Base-by-base conservation (phyloP, 2,888 invertebrate species). In the Calliphora vomitoria region DNA sequence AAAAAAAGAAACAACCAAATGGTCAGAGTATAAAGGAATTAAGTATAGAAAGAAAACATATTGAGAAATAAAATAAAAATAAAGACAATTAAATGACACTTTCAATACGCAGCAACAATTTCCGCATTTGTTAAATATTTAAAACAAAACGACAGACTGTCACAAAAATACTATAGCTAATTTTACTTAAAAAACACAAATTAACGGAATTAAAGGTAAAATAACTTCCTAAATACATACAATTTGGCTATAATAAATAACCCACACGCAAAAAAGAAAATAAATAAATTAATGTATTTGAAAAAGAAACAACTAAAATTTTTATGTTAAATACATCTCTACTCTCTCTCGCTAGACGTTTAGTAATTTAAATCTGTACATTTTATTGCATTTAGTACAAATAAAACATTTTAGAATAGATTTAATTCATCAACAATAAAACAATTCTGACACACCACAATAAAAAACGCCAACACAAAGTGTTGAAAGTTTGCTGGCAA, bases 71-170 rank as follows among this genome's bases (percentile, higher is more conserved):
- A 68, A 55, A 55, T 50, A 31, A 55, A 44, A 58, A 35, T n/a
- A 55, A 76, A 47, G 41, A 53, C 20, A 62, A 53, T 55, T 31
- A 53, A 75, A n/a, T 69, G 47, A 60, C 60, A 53, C 35, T 66
- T 60, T 68, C 74, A 75, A 20, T 66, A 66, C 31, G 44, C 53
- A 55, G 55, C 58, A n/a, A 10, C n/a, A 60, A 72, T 78, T 87
- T 87, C 87, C 87, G 87, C 81, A 87, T 83, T 79, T 41, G 13
- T 20, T 41, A 38, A 44, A 71, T 78, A 79, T 50, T 50, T 41
- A 41, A 58, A 15, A 74, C 31, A 74, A 58, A 25, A 38, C 71
- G 35, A 58, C 53, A 47, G 4, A 68, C 15, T 47, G 18, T n/a
- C 15, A 69, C 20, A 69, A 58, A 55, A 5, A 20, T 18, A n/a